Conservation (phyloP, 2,888 invertebrate genomes). For the Chalcosyrphus nemorum region DNA sequence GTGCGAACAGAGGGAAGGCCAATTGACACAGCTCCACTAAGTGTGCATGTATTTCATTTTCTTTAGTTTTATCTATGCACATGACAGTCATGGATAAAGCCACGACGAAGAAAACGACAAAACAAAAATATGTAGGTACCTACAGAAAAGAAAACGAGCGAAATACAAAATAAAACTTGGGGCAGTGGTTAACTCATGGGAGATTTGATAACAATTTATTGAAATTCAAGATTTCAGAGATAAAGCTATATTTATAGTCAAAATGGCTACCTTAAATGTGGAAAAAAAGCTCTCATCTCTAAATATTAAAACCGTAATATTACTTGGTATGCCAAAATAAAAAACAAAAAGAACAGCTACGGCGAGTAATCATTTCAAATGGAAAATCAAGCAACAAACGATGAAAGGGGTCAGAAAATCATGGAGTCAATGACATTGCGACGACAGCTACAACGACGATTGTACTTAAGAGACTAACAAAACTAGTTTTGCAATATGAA, state of each 20-base stretch:
- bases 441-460: conserved; percentile 17
- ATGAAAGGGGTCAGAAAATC: conserved; percentile 60
- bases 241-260: background rate
- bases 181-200: background rate
- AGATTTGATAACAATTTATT: background rate
- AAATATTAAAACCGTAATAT: background rate
- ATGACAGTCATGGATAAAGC: background rate
- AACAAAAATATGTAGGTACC: no score
- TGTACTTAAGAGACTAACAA: conserved; percentile 38
- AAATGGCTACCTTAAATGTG: background rate
- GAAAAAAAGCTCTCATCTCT: background rate
- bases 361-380: background rate
- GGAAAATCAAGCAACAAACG: conserved; percentile 33
- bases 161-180: background rate
- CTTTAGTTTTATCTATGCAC: background rate
- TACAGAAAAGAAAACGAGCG: background rate
- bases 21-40: background rate
- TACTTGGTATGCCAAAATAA: background rate
- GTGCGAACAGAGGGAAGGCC: background rate
- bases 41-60: background rate
- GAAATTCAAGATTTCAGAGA: background rate
- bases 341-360: background rate
- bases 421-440: conserved; percentile 60
- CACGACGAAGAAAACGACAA: background rate
- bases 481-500: conserved; percentile 57